A percentile compares a stretch with the other conserved stretches of the same genome.
These are phyloP conservation scores for Mylabris phalerata DNA, from an alignment of 1,140 invertebrate species.

Conservation along the genomic window DNA sequence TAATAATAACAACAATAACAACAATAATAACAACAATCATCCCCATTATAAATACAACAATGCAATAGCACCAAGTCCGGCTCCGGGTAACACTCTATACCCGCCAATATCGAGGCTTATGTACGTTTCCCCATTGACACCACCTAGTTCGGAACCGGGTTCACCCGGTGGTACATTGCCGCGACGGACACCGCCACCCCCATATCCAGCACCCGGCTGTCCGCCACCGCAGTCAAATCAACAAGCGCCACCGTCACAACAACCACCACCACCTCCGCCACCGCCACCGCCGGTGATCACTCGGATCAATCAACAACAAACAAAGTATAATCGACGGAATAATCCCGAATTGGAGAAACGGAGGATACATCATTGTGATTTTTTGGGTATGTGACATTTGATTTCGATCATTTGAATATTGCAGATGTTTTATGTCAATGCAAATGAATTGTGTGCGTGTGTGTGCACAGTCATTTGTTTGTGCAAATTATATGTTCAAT, in stretches of 20 bases:
- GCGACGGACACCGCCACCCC: conserved; percentile 55
- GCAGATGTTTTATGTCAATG: background rate
- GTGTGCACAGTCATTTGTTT: conserved; percentile 12
- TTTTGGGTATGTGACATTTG: conserved; percentile 69
- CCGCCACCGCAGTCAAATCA: conserved; percentile 45
- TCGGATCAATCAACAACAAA: conserved; percentile 35
- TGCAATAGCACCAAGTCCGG: conserved; percentile 37
- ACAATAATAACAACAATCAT: conserved; percentile 34
- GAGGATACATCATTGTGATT: conserved; percentile 91
- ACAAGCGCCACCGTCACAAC: conserved; percentile 32
- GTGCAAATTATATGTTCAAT: conserved; percentile 16
- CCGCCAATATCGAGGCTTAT: conserved; percentile 49
- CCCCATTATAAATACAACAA: conserved; percentile 37
- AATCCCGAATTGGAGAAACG: conserved; percentile 94
- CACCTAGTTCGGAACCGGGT: conserved; percentile 75
- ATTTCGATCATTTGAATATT: no score
- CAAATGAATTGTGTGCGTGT: conserved; percentile 1
- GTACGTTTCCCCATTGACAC: conserved; percentile 73
- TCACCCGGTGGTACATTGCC: conserved; percentile 58
- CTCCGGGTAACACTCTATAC: conserved; percentile 40
- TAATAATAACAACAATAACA: conserved; percentile 34
- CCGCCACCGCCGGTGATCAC: conserved; percentile 20
- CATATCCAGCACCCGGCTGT: conserved; percentile 49
- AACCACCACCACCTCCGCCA: conserved; percentile 39
- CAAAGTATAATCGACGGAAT: conserved; percentile 85